Percentiles rank a stretch among this genome's conserved stretches.
Evolutionary conservation across 2,113 vertebrate genomes (phyloP).

Genomic region (Chloropsis cyanopogon): DNA sequence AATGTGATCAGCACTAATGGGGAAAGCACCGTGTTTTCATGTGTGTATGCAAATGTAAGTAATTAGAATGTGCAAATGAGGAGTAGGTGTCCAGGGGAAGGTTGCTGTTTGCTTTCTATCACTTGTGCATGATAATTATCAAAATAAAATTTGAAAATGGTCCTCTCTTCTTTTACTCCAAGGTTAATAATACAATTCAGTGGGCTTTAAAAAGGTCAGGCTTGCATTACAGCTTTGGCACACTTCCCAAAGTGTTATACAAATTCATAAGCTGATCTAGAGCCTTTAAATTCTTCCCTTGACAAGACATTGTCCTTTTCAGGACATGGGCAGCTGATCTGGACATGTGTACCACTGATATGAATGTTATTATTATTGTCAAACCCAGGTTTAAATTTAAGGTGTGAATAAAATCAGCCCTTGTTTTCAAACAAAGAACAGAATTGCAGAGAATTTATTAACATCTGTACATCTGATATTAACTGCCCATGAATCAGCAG

Average conservation of each 20-base stretch:
- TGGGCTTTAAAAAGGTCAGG: conserved; percentile 20
- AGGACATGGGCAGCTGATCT: neutral
- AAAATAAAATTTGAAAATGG: conserved; percentile 57
- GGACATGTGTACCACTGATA: neutral
- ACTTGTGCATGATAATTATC: conserved; percentile 39
- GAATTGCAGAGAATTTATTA: neutral
- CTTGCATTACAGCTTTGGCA: neutral
- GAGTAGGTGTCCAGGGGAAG: conserved; percentile 63
- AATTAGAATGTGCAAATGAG: conserved; percentile 67
- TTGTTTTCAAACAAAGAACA: neutral
- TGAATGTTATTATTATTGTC: neutral
- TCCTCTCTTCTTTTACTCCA: conserved; percentile 5
- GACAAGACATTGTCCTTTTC: neutral
- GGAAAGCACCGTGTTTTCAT: conserved; percentile 12
- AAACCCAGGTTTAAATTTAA: neutral
- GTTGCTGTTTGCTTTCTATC: conserved; percentile 56
- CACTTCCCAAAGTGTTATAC: neutral
- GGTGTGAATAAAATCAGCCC: neutral
- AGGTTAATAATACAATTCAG: conserved; percentile 56
- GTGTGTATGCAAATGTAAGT: conserved; percentile 57
- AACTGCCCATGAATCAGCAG: neutral
- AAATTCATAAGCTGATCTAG: neutral
- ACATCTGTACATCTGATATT: neutral
- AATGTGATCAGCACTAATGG: conserved; percentile 41
- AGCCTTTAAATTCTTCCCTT: neutral